A percentile compares a stretch with the other conserved stretches of the same genome.
phyloP scores from a whole-genome alignment of 1,140 invertebrate species.

The Heliconius nattereri region DNA sequence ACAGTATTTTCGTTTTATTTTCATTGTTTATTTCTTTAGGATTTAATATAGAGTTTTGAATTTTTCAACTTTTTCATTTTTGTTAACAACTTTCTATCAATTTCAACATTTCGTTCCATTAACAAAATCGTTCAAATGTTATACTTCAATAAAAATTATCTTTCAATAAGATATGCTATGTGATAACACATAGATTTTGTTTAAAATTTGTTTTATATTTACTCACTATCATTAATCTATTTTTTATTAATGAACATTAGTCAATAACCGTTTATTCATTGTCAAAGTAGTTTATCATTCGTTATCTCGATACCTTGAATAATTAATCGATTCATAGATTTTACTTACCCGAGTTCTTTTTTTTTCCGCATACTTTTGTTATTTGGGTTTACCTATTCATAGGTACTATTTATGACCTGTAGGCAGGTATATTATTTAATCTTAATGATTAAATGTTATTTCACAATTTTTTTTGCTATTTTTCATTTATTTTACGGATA shows the following conservation, averaged over 20 bases:
- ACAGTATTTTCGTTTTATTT: not conserved
- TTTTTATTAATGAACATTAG: slow-evolving; percentile 13
- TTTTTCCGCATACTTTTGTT: not conserved
- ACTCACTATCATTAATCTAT: slow-evolving; percentile 2
- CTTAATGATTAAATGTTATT: too few species aligned
- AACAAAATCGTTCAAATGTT: not conserved
- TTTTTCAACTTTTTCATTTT: not conserved
- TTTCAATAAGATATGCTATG: not conserved
- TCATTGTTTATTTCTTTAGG: not conserved
- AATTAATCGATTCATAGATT: slow-evolving; percentile 4
- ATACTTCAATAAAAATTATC: too few species aligned
- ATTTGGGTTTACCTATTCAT: too few species aligned
- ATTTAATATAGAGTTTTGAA: not conserved
- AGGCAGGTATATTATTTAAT: too few species aligned
- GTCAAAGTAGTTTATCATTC: not conserved
- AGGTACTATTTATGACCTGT: too few species aligned
- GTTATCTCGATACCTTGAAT: not conserved
- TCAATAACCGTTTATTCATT: slow-evolving; percentile 9
- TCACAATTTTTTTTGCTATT: too few species aligned
- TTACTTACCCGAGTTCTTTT: not conserved
- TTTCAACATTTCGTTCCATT: not conserved
- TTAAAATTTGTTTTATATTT: not conserved
- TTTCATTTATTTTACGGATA: too few species aligned
- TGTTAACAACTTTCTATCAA: not conserved
- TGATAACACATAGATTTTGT: not conserved